Percentiles rank a stretch among this genome's conserved stretches.
Evolutionary conservation across 2,888 invertebrate genomes (phyloP).

Genomic region (Nemurella pictetii): DNA sequence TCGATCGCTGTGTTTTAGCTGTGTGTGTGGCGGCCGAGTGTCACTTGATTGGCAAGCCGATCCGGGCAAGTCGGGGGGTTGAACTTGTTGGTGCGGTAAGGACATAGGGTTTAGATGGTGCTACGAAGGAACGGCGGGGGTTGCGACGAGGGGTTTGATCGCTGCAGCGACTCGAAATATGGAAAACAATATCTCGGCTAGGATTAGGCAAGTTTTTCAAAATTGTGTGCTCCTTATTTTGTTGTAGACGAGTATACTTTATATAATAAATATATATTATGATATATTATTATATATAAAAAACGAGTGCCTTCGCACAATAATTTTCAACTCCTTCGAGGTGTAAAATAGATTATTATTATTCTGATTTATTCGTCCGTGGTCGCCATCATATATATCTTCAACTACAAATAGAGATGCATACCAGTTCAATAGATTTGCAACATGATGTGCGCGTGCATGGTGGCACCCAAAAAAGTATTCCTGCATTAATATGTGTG

Average conservation of each 20-base stretch:
- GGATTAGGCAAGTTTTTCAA: slow-evolving; percentile 17
- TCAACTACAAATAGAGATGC: neutral
- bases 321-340: slow-evolving; percentile 37
- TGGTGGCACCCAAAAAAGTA: neutral
- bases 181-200: slow-evolving; percentile 27
- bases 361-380: slow-evolving; percentile 13
- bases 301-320: slow-evolving; percentile 38
- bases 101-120: slow-evolving; percentile 12
- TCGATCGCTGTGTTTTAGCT: neutral
- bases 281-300: slow-evolving; percentile 23
- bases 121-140: neutral
- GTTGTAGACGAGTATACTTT: slow-evolving; percentile 27
- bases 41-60: no score
- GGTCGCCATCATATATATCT: slow-evolving; percentile 11
- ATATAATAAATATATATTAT: neutral
- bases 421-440: slow-evolving; percentile 12
- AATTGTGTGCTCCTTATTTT: slow-evolving; percentile 30
- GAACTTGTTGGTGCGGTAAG: no score
- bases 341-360: neutral
- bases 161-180: neutral
- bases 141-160: neutral
- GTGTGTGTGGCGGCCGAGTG: neutral
- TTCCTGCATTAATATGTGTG: neutral
- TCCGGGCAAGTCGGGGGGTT: no score
- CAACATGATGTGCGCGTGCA: neutral